These are phyloP conservation scores for Lymantria monacha DNA, from an alignment of 2,888 invertebrate genomes.

Conservation along the genomic window DNA sequence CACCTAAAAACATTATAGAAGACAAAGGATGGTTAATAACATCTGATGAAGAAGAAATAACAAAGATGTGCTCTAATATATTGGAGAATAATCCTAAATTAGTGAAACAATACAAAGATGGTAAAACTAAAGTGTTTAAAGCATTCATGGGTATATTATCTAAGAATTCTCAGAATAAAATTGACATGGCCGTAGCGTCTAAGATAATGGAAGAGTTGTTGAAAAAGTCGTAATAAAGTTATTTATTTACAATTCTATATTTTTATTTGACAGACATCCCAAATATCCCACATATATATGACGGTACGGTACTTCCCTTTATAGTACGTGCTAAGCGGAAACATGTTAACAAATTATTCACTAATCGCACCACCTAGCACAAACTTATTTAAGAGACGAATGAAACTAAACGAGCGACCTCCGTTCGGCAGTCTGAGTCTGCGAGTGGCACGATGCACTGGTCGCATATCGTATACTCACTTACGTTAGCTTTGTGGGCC, in stretches of 20 bases:
- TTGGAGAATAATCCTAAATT: constrained; percentile 85
- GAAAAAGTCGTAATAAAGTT: constrained; percentile 61
- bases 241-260: constrained; percentile 7
- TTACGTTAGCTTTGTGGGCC: no score
- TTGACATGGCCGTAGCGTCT: constrained; percentile 85
- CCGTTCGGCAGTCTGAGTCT: no score
- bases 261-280: constrained; percentile 17
- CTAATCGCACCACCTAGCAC: no score
- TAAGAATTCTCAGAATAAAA: constrained; percentile 82
- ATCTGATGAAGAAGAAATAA: constrained; percentile 82
- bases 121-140: constrained; percentile 86
- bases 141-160: constrained; percentile 84
- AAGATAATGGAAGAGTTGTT: constrained; percentile 84
- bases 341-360: no score
- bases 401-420: no score
- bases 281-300: no score
- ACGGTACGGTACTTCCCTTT: no score
- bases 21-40: constrained; percentile 85
- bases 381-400: no score
- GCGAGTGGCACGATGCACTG: no score
- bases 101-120: constrained; percentile 85
- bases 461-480: no score
- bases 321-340: no score
- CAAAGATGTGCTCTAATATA: constrained; percentile 82
- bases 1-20: constrained; percentile 77